These are phyloP conservation scores for Operophtera brumata DNA, from an alignment of 2,888 invertebrate species.

Conservation along the genomic window DNA sequence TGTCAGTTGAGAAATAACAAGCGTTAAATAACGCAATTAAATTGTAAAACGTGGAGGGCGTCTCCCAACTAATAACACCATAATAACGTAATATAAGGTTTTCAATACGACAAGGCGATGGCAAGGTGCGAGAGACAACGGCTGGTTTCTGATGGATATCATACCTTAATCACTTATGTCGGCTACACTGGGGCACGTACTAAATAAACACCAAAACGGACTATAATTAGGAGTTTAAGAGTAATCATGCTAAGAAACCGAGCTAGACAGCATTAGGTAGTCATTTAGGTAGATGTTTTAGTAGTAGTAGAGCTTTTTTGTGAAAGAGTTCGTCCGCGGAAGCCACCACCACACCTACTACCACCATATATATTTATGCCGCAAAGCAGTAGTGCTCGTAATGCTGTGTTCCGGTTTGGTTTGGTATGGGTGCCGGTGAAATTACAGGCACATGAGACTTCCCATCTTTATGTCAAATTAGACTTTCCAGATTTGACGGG, in stretches of 20 bases:
- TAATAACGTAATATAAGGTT: slow-evolving; percentile 66
- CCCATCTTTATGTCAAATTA: too few species aligned
- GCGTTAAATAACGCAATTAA: slow-evolving; percentile 71
- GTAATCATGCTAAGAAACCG: slow-evolving; percentile 13
- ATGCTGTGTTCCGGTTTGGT: too few species aligned
- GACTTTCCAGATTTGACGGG: too few species aligned
- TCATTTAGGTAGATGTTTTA: too few species aligned
- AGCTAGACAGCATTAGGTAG: background rate
- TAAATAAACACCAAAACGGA: slow-evolving; percentile 61
- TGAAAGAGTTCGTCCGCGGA: too few species aligned
- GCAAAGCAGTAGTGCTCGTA: too few species aligned
- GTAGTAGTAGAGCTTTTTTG: too few species aligned
- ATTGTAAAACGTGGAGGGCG: slow-evolving; percentile 62
- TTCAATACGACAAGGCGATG: slow-evolving; percentile 39
- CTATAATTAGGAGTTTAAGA: slow-evolving; percentile 45
- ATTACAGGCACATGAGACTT: too few species aligned
- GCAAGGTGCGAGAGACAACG: slow-evolving; percentile 60
- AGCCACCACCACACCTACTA: too few species aligned
- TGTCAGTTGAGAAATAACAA: slow-evolving; percentile 54
- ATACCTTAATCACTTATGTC: slow-evolving; percentile 63
- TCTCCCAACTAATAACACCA: slow-evolving; percentile 60
- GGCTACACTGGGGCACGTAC: slow-evolving; percentile 62
- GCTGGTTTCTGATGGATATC: slow-evolving; percentile 54
- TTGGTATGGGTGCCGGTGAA: too few species aligned
- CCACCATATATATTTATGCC: too few species aligned